Evolutionary conservation across 2,797 vertebrate genomes (phyloP).

Genomic region (Diceros bicornis): DNA sequence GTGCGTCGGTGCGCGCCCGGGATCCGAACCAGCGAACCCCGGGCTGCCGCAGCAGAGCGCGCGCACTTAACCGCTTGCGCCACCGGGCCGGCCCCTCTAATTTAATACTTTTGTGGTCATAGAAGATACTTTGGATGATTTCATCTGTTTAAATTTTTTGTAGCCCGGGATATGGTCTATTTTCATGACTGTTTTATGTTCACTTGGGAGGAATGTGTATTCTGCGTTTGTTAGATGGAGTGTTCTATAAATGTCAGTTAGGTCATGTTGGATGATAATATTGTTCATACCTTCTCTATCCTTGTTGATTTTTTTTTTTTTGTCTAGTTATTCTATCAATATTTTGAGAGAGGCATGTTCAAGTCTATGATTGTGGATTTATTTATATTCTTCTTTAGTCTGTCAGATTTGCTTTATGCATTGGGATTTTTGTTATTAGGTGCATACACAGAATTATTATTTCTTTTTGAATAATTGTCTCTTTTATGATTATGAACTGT

Average conservation of each 20-base stretch:
- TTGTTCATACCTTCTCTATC: neutral
- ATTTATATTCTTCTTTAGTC: neutral
- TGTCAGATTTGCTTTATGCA: neutral
- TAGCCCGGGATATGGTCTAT: neutral
- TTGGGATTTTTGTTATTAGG: neutral
- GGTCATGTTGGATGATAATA: neutral
- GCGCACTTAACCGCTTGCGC: too few species aligned
- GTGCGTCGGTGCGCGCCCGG: too few species aligned
- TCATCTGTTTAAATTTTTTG: neutral
- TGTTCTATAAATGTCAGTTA: neutral
- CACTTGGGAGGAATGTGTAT: neutral
- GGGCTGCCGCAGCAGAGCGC: too few species aligned
- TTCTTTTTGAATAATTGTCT: neutral
- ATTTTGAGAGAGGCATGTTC: neutral
- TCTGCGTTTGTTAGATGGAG: neutral
- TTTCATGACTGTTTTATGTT: neutral
- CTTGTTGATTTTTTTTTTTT: neutral
- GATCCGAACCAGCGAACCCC: too few species aligned
- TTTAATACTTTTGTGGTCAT: neutral
- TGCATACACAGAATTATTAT: neutral
- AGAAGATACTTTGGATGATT: neutral
- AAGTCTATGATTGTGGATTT: neutral
- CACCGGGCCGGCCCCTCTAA: too few species aligned
- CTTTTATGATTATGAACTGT: neutral
- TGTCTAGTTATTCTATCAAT: neutral